Conservation (phyloP, 1,140 invertebrate species). For the Triops cancriformis region DNA sequence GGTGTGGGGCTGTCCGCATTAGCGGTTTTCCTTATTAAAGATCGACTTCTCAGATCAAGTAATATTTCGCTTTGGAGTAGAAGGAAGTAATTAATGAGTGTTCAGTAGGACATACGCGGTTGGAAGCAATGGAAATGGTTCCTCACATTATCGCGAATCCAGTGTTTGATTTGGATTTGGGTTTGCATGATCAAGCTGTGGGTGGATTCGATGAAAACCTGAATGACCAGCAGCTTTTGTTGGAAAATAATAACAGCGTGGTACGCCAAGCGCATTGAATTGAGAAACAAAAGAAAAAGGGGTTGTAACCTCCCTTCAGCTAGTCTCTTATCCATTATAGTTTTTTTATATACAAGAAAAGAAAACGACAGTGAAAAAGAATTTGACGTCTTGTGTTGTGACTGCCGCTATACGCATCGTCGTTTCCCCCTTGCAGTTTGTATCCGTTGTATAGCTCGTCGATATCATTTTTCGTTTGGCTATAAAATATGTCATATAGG, state of each 20-base stretch:
- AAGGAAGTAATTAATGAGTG: neutral
- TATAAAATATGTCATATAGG: neutral
- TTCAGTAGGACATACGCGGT: neutral
- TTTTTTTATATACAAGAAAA: neutral
- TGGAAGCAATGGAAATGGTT: neutral
- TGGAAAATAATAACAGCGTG: neutral
- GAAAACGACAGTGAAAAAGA: neutral
- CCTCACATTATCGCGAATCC: neutral
- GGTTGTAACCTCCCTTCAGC: neutral
- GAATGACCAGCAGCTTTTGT: neutral
- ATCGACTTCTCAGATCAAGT: neutral
- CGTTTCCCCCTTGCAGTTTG: neutral
- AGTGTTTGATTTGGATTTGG: neutral
- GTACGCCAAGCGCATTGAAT: neutral
- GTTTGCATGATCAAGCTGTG: neutral
- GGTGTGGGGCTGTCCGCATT: neutral
- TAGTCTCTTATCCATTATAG: neutral
- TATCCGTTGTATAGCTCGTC: conserved; percentile 10
- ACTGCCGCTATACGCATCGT: neutral
- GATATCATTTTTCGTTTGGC: neutral
- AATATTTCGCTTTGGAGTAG: neutral
- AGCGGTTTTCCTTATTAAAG: neutral
- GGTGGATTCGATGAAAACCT: neutral
- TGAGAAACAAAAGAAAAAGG: neutral
- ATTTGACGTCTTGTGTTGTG: conserved; percentile 5